Evolutionary conservation across 2,888 invertebrate species (phyloP).

Genomic region (Timema podura): DNA sequence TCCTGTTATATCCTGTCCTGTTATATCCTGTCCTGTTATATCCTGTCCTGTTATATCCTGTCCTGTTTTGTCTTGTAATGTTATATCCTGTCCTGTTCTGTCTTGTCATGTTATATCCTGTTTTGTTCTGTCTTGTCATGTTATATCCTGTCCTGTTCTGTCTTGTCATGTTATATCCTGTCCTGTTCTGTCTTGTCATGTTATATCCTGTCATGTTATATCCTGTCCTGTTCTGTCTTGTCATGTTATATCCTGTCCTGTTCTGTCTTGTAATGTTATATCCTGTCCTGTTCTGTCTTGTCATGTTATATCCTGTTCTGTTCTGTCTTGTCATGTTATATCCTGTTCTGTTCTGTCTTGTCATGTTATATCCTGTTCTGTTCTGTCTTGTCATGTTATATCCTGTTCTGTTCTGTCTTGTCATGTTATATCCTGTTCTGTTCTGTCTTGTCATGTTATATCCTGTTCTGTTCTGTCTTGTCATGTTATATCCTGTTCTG

Average conservation of each 20-base stretch:
- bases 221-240: not conserved
- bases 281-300: not conserved
- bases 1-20: conserved; percentile 1
- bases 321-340: not conserved
- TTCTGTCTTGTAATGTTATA: not conserved
- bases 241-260: not conserved
- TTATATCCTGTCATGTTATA: not conserved
- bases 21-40: not conserved
- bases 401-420: not conserved
- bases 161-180: not conserved
- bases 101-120: not conserved
- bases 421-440: not conserved
- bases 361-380: not conserved
- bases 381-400: not conserved
- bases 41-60: not conserved
- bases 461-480: not conserved
- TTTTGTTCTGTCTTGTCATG: not conserved
- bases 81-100: not conserved
- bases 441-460: not conserved
- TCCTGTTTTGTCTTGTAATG: not conserved
- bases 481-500: not conserved
- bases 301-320: not conserved
- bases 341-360: not conserved
- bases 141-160: not conserved
- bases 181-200: not conserved